phyloP scores from a whole-genome alignment of 92 coral and sea anemone genomes.

The Epizoanthus fatuus region DNA sequence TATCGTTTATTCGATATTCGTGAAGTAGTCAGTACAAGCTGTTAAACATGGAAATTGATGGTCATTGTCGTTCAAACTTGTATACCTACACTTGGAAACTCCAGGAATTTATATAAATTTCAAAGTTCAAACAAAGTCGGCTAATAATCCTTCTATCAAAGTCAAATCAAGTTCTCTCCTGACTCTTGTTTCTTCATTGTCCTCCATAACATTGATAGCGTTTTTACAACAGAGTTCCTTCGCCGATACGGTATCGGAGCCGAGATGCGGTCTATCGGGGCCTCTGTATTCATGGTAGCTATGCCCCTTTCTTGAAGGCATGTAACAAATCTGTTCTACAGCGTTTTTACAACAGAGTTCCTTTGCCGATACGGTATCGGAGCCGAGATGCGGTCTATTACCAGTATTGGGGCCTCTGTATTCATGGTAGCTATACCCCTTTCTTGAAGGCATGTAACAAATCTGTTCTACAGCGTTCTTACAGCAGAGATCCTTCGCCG shows the following conservation, averaged over 20 bases:
- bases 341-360: background rate
- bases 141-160: constrained; percentile 5
- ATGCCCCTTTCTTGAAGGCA: constrained; percentile 15
- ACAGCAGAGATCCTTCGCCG: background rate
- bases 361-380: background rate
- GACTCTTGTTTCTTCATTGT: too few relatives aligned
- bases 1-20: too few relatives aligned
- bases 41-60: too few relatives aligned
- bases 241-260: background rate
- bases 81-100: too few relatives aligned
- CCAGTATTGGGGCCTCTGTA: too few relatives aligned
- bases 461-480: background rate
- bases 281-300: too few relatives aligned
- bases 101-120: too few relatives aligned
- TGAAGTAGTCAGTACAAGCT: too few relatives aligned
- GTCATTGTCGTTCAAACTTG: too few relatives aligned
- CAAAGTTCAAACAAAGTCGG: constrained; percentile 17
- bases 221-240: background rate
- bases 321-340: constrained; percentile 13
- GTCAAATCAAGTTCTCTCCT: constrained; percentile 22
- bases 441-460: constrained; percentile 36
- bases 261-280: too few relatives aligned
- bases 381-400: too few relatives aligned
- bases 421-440: too few relatives aligned
- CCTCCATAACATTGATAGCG: background rate